Percentiles rank a stretch among this genome's conserved stretches.
phyloP scores from a whole-genome alignment of 2,888 invertebrate genomes.

The Euzophera pinguis region DNA sequence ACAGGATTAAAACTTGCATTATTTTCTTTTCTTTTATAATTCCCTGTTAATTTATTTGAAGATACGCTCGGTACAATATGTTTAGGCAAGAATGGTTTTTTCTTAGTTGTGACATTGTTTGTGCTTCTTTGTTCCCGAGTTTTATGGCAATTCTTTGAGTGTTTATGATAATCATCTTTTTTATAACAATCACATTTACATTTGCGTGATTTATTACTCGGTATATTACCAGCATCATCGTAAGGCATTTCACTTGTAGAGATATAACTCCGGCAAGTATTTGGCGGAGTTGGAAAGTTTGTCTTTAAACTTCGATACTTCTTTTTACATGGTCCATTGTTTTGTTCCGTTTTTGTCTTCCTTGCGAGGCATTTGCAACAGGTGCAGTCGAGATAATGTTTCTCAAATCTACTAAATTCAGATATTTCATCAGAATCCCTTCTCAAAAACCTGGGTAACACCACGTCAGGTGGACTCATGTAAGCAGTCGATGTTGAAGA shows the following conservation, averaged over 20 bases:
- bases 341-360: background rate
- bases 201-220: slow-evolving; percentile 19
- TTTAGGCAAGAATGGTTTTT: slow-evolving; percentile 24
- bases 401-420: slow-evolving; percentile 16
- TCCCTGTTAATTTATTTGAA: slow-evolving; percentile 23
- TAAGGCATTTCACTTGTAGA: slow-evolving; percentile 16
- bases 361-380: background rate
- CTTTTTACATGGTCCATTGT: slow-evolving; percentile 13
- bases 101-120: slow-evolving; percentile 18
- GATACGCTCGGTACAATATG: slow-evolving; percentile 21
- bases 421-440: slow-evolving; percentile 32
- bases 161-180: slow-evolving; percentile 17
- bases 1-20: slow-evolving; percentile 46
- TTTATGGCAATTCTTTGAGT: slow-evolving; percentile 23
- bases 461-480: slow-evolving; percentile 72
- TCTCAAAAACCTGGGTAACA: slow-evolving; percentile 55
- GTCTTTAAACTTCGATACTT: background rate
- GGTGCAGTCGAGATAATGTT: slow-evolving; percentile 16
- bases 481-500: slow-evolving; percentile 75
- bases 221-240: slow-evolving; percentile 18
- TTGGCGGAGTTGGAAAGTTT: slow-evolving; percentile 41
- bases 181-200: slow-evolving; percentile 28
- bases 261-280: slow-evolving; percentile 36
- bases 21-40: slow-evolving; percentile 17
- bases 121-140: slow-evolving; percentile 26